Evolutionary conservation across 2,888 invertebrate genomes (phyloP).

Genomic region (Clepsis dumicolana): DNA sequence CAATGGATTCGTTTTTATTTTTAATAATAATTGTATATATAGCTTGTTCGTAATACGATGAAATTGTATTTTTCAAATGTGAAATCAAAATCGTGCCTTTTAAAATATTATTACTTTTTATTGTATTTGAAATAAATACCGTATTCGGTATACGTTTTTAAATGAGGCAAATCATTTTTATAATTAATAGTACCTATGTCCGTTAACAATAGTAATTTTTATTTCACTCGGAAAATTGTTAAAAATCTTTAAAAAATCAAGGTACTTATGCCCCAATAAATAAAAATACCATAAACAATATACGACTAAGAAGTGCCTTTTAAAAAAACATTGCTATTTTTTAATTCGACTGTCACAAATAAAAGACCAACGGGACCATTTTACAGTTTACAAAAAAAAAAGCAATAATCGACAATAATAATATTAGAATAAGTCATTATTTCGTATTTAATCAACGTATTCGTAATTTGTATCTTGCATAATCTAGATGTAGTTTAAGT

Average conservation of each 20-base stretch:
- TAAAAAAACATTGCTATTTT: constrained; percentile 26
- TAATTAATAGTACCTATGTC: neutral
- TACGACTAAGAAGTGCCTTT: constrained; percentile 14
- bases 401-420: constrained; percentile 48
- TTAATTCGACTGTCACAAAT: constrained; percentile 44
- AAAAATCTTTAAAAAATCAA: neutral
- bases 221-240: neutral
- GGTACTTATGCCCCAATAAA: neutral
- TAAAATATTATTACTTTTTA: no score
- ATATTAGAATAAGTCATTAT: constrained; percentile 45
- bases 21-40: constrained; percentile 25
- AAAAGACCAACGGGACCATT: constrained; percentile 37
- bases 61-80: neutral
- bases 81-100: constrained; percentile 33
- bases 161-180: neutral
- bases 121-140: constrained; percentile 21
- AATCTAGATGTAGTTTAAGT: constrained; percentile 45
- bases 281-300: neutral
- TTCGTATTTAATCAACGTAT: constrained; percentile 45
- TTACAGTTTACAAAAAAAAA: constrained; percentile 11
- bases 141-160: constrained; percentile 20
- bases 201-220: neutral
- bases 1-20: neutral
- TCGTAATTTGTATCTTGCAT: constrained; percentile 38
- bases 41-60: constrained; percentile 8